A percentile compares a stretch with the other conserved stretches of the same genome.
phyloP scores from a whole-genome alignment of 2,888 invertebrate genomes.

The Coleophora flavipennella region DNA sequence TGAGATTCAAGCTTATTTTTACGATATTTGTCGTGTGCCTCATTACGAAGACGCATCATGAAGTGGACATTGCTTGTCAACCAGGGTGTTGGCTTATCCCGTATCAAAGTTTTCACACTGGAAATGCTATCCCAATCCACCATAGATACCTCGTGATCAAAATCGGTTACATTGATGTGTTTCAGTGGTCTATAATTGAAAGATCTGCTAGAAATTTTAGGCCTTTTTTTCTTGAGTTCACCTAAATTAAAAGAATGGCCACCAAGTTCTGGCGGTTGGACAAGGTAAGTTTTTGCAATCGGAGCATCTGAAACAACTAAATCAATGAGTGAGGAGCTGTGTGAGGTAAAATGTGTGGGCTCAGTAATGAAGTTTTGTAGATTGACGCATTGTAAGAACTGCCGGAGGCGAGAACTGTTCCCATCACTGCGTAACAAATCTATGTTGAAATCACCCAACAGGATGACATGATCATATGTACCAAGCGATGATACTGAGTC shows the following conservation, averaged over 20 bases:
- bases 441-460: constrained; percentile 6
- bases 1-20: too few relatives aligned
- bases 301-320: not conserved
- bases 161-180: too few relatives aligned
- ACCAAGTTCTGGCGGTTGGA: constrained; percentile 1
- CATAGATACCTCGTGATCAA: not conserved
- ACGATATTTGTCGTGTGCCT: too few relatives aligned
- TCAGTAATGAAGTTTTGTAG: not conserved
- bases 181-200: constrained; percentile 1
- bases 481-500: constrained; percentile 2
- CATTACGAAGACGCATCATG: too few relatives aligned
- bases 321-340: constrained; percentile 1
- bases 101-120: too few relatives aligned
- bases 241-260: not conserved
- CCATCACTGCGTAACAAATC: not conserved
- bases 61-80: too few relatives aligned
- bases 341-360: constrained; percentile 5
- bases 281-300: not conserved
- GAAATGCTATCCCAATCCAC: not conserved
- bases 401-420: not conserved
- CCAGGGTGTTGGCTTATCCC: too few relatives aligned
- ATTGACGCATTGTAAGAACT: constrained; percentile 1
- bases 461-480: constrained; percentile 1
- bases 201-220: not conserved
- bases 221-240: constrained; percentile 3